phyloP scores from a whole-genome alignment of 2,113 vertebrate genomes.

The Nestor notabilis region DNA sequence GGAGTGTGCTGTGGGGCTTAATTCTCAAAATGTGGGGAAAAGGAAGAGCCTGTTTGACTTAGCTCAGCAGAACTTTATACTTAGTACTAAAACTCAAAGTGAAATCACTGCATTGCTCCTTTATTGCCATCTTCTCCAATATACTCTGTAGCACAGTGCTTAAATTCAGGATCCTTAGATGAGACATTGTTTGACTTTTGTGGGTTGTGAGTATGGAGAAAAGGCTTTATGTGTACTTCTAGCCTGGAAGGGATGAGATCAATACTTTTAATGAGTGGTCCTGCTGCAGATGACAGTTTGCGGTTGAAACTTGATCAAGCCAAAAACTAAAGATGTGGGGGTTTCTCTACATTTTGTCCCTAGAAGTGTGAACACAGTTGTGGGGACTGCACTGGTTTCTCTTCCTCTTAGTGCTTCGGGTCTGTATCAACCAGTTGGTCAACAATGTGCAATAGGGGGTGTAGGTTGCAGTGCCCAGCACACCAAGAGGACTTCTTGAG shows the following conservation, averaged over 20 bases:
- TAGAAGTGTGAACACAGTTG: neutral
- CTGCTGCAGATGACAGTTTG: neutral
- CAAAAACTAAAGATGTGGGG: neutral
- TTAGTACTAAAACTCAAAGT: neutral
- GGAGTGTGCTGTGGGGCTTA: neutral
- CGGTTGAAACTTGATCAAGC: neutral
- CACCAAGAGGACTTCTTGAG: neutral
- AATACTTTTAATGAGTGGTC: neutral
- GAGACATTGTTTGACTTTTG: neutral
- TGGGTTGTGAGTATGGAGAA: neutral
- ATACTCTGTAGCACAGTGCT: neutral
- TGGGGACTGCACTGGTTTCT: neutral
- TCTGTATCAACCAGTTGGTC: neutral
- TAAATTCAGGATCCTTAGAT: neutral
- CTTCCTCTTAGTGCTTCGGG: neutral
- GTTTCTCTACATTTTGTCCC: neutral
- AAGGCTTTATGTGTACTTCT: neutral
- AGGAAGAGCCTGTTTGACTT: neutral
- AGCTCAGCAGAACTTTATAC: neutral
- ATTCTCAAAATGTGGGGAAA: neutral
- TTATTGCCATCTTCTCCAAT: neutral
- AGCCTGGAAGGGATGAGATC: neutral
- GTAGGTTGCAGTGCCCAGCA: neutral
- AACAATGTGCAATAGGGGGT: neutral
- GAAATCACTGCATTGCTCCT: neutral